Base-by-base conservation (phyloP, 2,113 vertebrate species). In the Aphyosemion australe region DNA sequence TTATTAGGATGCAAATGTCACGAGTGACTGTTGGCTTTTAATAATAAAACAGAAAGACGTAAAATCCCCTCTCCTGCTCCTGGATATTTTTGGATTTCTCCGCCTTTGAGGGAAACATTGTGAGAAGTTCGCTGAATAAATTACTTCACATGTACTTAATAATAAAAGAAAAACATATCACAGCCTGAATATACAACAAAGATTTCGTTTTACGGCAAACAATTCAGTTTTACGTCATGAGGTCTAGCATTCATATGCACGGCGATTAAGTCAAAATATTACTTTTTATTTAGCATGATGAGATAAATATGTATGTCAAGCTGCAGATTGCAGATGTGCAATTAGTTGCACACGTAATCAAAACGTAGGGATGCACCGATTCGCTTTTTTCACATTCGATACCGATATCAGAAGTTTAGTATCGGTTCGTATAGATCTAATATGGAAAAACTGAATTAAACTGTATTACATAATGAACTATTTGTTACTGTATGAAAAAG, bases 1-100 rank as follows among this genome's bases (percentile, higher is more conserved):
- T 88, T 88, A 89, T 88, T 84, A 85, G 68, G 77, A 84, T 84
- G 81, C 79, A 80, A 87, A 84, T 86, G 81, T 86, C 82, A 76
- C 48, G 68, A 88, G 72, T 76, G 84, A 87, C 86, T 84, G 74
- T 84, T 88, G 81, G 82, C 75, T 89, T 89, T 89, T 80, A 84
- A 90, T 84, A 90, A 88, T 83, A 85, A 89, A 84, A 84, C 79
- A 81, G 55, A 82, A 70, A 77, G 47, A 63, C 73, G 76, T 80
- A 45, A 76, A 88, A 89, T 89, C 79, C 70, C 34, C 46, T 73
- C 74, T 84, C 41, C 21, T 67, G 78, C 74, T 82, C 58, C 41
- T 69, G 81, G 81, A 83, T 89, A 85, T 88, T 88, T 86, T 84
- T 80, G 71, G 75, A 84, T 58, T 32, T 67, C 59, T 59, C 37